A percentile compares a stretch with the other conserved stretches of the same genome.
These are phyloP conservation scores for Centroberyx gerrardi DNA, from an alignment of 2,797 vertebrate genomes.

Conservation along the genomic window DNA sequence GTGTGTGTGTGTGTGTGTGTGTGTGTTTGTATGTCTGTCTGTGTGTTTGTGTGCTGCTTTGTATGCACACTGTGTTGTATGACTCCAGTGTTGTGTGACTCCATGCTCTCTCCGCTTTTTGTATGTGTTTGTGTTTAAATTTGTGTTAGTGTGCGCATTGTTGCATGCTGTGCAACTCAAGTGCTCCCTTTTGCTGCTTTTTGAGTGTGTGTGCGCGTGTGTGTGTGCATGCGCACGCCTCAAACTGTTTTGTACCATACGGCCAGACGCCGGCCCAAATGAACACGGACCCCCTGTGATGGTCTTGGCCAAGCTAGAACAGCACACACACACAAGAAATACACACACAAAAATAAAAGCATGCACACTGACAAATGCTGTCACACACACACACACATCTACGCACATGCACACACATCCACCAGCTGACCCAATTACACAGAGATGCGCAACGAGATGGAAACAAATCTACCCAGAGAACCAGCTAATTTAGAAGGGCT, in stretches of 20 bases:
- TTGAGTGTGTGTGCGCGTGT: slow-evolving; percentile 33
- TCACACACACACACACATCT: slow-evolving; percentile 21
- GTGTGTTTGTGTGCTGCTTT: slow-evolving; percentile 35
- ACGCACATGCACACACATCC: slow-evolving; percentile 55
- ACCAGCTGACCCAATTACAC: slow-evolving; percentile 84
- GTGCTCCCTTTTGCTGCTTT: slow-evolving; percentile 66
- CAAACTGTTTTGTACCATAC: slow-evolving; percentile 83
- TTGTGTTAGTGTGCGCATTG: slow-evolving; percentile 63
- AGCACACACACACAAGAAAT: slow-evolving; percentile 73
- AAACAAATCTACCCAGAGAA: slow-evolving; percentile 83
- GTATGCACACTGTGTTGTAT: slow-evolving; percentile 42
- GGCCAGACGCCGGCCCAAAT: slow-evolving; percentile 85
- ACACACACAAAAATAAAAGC: slow-evolving; percentile 47
- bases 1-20: slow-evolving; percentile 15
- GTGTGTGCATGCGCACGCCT: slow-evolving; percentile 40
- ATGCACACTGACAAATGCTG: slow-evolving; percentile 58
- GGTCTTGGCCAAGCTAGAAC: slow-evolving; percentile 87
- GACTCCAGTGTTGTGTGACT: slow-evolving; percentile 31
- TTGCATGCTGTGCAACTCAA: slow-evolving; percentile 67
- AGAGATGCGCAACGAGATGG: slow-evolving; percentile 83
- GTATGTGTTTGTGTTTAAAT: slow-evolving; percentile 57
- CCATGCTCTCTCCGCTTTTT: slow-evolving; percentile 44
- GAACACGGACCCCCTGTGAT: slow-evolving; percentile 88
- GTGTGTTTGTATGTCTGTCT: neutral
- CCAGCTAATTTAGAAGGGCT: slow-evolving; percentile 80